phyloP scores from a whole-genome alignment of 2,113 vertebrate genomes.

The Ovibos moschatus region DNA sequence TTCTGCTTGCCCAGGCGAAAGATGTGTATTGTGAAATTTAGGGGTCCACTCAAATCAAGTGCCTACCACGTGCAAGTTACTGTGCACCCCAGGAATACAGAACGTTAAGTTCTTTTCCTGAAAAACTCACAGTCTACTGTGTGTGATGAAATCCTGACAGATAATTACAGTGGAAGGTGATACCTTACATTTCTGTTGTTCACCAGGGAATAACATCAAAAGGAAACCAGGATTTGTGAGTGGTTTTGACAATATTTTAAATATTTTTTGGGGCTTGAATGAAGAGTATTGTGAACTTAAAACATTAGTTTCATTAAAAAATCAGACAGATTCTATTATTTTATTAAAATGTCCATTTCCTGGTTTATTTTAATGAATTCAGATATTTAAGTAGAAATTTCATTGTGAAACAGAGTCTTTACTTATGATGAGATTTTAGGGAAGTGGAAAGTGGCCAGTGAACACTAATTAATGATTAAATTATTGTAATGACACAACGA shows the following conservation, averaged over 20 bases:
- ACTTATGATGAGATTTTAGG: constrained; percentile 35
- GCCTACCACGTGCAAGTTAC: background rate
- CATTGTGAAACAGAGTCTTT: constrained; percentile 16
- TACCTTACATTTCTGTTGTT: background rate
- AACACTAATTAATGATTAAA: constrained; percentile 47
- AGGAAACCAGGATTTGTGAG: background rate
- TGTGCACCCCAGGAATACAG: background rate
- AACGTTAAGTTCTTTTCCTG: background rate
- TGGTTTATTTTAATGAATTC: constrained; percentile 7
- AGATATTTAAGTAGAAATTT: constrained; percentile 46
- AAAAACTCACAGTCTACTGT: background rate
- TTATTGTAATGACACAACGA: constrained; percentile 58
- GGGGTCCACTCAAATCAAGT: background rate
- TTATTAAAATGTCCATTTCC: background rate
- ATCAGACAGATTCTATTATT: background rate
- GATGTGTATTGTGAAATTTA: background rate
- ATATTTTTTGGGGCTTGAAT: background rate
- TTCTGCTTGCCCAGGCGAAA: constrained; percentile 12
- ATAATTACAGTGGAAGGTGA: background rate
- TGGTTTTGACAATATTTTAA: constrained; percentile 9
- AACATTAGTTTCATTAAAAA: constrained; percentile 11
- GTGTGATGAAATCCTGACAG: background rate
- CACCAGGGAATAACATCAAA: background rate
- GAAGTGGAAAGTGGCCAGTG: constrained; percentile 2
- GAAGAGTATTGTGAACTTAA: background rate